Base-by-base conservation (phyloP, 92 coral and sea anemone genomes). In the Ricordea florida region DNA sequence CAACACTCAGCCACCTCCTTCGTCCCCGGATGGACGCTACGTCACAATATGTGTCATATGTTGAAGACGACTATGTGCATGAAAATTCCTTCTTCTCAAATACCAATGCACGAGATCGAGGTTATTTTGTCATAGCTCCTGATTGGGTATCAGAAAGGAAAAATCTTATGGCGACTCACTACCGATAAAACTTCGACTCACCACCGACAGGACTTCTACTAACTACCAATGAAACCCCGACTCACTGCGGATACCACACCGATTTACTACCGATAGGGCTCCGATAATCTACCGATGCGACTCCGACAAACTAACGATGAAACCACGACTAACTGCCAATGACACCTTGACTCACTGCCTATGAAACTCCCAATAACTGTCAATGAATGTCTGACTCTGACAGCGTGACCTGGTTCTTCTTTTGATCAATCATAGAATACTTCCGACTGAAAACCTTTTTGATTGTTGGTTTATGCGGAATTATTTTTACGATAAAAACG, bases 131-230 rank as follows among this genome's bases (percentile, higher is more conserved):
- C 2, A 86, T 90, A 22, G 89, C 92, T 45, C 97, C 97, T 51
- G 97, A 90, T 50, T 90, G 97, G 97, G 97, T 90, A 32, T 90
- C 97, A 10, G 97, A 90, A 66, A 81, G 85, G 45, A 90, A 90
- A 66, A 92, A 89, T 2, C 68, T 90, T n/a, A 49, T 62, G 74
- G 79, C 83, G 43, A 77, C 88, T 38, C 86, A 69, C 26, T 80
- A 89, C 76, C 89, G 74, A 59, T 68, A 63, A 75, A n/a, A n/a
- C 43, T 10, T n/a, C 11, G 8, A n/a, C 3, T 14, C 20, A 14
- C 58, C 5, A n/a, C 11, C 50, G 42, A 64, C 52, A 56, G 65
- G 74, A 18, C 30, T 2, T n/a, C 8, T 18, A 22, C 17, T 14
- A 34, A 1, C 38, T 55, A 21, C 29, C 3, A 62, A 70, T 25